Evolutionary conservation across 2,113 vertebrate species (phyloP), one percentile per base, ranked within the genome.

Genomic region (Furnarius figulus): DNA sequence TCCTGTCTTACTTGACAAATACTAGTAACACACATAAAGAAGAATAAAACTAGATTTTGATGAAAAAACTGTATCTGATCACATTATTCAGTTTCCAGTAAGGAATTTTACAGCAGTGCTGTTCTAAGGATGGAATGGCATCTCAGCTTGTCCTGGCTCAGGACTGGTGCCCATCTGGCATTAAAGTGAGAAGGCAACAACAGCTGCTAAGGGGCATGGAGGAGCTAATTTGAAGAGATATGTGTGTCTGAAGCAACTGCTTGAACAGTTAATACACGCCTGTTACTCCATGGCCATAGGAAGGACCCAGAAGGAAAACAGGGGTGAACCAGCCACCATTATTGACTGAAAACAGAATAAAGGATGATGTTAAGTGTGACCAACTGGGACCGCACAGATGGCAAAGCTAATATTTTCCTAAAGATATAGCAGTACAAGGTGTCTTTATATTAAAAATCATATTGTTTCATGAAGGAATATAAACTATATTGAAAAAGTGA

Each of bases 161-260:
- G 44, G 22, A 40, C 50, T 58, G 66, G 31, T 84, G 87, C 30
- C 74, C 37, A 46, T 59, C 20, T 81, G 89, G 63, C 74, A 87
- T 65, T 33, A 59, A 95, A 93, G 33, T 52, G 80, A 93, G 46
- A 89, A 73, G 77, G 67, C 52, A 85, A 61, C 46, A 82, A 79
- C 89, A 97, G 94, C 85, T 97, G 94, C 65, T 53, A 40, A 83
- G 62, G 39, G 65, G 63, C 84, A 77, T 3, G 12, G 75, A 90
- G 76, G 85, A 88, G 28, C 52, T 77, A 63, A 91, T 82, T 88
- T 79, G 86, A 84, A 80, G 77, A 82, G 82, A 19, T 72, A 42
- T 30, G 62, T 19, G 4, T 87, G 83, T 85, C 70, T 89, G 47
- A 92, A 91, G 74, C 42, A 95, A 79, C 47, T 74, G 53, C 50